These are phyloP conservation scores for Cacatua alba DNA, from an alignment of 2,113 vertebrate genomes.

Conservation along the genomic window DNA sequence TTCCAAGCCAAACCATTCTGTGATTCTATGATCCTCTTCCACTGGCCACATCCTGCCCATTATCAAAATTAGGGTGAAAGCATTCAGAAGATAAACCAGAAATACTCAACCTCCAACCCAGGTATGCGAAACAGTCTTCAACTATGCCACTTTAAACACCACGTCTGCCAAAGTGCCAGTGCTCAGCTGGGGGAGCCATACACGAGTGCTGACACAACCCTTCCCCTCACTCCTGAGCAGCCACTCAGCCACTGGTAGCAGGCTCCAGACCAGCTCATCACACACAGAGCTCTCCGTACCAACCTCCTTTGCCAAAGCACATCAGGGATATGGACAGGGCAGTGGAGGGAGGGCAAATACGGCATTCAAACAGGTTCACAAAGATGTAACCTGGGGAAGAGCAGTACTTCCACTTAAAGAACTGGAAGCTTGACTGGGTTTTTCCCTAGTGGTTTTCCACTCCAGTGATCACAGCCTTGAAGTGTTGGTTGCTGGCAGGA, in stretches of 20 bases:
- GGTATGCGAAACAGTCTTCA: not conserved
- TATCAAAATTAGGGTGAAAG: not conserved
- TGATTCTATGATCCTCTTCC: not conserved
- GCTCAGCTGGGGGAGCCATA: not conserved
- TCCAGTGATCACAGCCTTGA: not conserved
- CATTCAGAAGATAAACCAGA: not conserved
- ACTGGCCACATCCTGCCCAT: not conserved
- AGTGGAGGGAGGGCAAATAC: fast-evolving
- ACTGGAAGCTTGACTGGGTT: not conserved
- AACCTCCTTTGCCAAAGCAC: not conserved
- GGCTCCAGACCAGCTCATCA: not conserved
- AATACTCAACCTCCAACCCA: not conserved
- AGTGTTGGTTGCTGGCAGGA: not conserved
- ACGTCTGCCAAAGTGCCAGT: not conserved
- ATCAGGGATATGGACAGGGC: not conserved
- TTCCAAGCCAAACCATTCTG: not conserved
- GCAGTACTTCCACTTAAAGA: not conserved
- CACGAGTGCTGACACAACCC: fast-evolving
- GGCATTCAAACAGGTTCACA: not conserved
- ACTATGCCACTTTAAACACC: not conserved
- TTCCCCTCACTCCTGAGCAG: not conserved
- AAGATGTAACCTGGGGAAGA: not conserved
- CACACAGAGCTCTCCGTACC: not conserved
- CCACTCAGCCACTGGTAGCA: not conserved
- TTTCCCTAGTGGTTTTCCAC: not conserved